Evolutionary conservation across 2,888 invertebrate genomes (phyloP).

Genomic region (Catocala sponsa): DNA sequence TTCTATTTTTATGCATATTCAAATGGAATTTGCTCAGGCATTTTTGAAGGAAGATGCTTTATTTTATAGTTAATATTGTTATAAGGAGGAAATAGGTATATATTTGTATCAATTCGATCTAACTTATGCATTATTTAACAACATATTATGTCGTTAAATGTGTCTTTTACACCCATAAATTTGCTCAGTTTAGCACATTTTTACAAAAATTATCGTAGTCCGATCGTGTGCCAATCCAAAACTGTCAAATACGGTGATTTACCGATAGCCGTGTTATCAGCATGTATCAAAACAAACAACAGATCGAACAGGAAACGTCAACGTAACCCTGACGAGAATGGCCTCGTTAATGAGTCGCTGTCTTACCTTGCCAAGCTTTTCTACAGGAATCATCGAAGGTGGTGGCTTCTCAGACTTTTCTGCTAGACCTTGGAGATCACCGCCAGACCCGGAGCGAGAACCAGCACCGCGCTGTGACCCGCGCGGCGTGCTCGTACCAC

Average conservation of each 20-base stretch:
- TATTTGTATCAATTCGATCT: neutral
- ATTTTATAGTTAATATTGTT: no score
- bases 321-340: conserved; percentile 53
- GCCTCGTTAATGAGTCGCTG: conserved; percentile 36
- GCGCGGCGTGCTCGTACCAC: conserved; percentile 76
- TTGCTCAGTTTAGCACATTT: neutral
- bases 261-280: conserved; percentile 45
- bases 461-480: conserved; percentile 81
- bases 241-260: conserved; percentile 46
- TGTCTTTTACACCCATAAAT: neutral
- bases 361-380: conserved; percentile 92
- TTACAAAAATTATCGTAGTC: conserved; percentile 5
- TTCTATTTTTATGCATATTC: no score
- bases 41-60: no score
- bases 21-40: no score
- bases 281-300: conserved; percentile 54
- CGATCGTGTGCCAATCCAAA: conserved; percentile 27
- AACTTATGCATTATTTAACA: neutral
- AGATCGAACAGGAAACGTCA: conserved; percentile 51
- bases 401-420: conserved; percentile 83
- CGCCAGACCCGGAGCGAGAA: conserved; percentile 90
- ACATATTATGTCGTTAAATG: conserved; percentile 2
- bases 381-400: conserved; percentile 91
- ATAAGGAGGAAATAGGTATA: no score
- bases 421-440: conserved; percentile 89